Percentiles rank a stretch among this genome's conserved stretches.
Conservation (phyloP, 2,888 invertebrate genomes). For the Galeopsomyia nigrocyanea region DNA sequence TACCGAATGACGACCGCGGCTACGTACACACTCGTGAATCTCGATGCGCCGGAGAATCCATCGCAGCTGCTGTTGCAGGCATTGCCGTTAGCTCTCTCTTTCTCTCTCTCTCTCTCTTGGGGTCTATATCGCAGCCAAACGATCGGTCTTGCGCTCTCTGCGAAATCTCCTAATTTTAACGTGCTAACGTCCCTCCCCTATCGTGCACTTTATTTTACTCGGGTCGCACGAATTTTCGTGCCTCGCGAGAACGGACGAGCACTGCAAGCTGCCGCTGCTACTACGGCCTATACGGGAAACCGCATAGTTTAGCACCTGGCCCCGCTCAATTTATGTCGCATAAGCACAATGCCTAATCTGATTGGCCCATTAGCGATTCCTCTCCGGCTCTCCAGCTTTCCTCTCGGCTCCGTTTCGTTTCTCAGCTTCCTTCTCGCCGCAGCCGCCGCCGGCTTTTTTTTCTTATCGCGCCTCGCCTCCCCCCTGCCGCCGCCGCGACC, state of each 20-base stretch:
- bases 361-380: slow-evolving; percentile 36
- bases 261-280: too few relatives aligned
- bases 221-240: slow-evolving; percentile 41
- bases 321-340: slow-evolving; percentile 17
- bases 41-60: slow-evolving; percentile 36
- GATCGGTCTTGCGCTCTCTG: slow-evolving; percentile 50
- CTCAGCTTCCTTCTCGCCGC: not conserved
- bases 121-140: slow-evolving; percentile 43
- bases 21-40: slow-evolving; percentile 35
- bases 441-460: not conserved
- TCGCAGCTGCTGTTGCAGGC: slow-evolving; percentile 46
- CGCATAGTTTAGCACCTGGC: not conserved
- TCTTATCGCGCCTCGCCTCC: not conserved
- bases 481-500: not conserved
- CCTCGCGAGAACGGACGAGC: not conserved
- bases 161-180: slow-evolving; percentile 36
- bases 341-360: slow-evolving; percentile 32
- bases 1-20: slow-evolving; percentile 28
- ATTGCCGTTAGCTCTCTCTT: slow-evolving; percentile 55
- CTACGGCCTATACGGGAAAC: not conserved
- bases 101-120: too few relatives aligned
- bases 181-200: slow-evolving; percentile 9
- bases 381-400: slow-evolving; percentile 6
- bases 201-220: slow-evolving; percentile 22
- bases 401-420: not conserved